phyloP scores from a whole-genome alignment of 2,113 vertebrate species.

The Phrynosoma platyrhinos region DNA sequence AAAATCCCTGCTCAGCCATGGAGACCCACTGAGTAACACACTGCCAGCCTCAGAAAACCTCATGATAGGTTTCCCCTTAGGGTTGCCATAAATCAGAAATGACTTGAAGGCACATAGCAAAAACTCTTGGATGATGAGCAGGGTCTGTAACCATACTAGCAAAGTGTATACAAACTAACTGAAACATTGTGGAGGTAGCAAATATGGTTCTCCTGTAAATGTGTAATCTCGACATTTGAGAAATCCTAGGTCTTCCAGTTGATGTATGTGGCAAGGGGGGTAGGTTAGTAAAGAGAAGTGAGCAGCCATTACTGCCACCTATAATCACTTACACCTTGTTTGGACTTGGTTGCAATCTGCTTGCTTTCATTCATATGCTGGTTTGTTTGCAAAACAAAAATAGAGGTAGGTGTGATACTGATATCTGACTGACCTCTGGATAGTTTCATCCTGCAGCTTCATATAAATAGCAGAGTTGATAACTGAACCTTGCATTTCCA shows the following conservation, averaged over 20 bases:
- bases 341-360: neutral
- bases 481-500: neutral
- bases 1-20: no score
- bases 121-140: no score
- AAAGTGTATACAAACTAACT: neutral
- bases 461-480: neutral
- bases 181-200: neutral
- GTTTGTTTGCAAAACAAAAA: conserved; percentile 2
- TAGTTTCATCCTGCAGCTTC: neutral
- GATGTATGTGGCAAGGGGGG: neutral
- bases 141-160: neutral
- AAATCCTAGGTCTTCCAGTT: neutral
- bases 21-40: no score
- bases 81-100: no score
- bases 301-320: neutral
- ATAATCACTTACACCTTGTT: neutral
- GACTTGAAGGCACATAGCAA: no score
- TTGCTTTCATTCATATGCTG: neutral
- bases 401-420: neutral
- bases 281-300: neutral
- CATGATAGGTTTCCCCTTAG: no score
- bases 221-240: neutral
- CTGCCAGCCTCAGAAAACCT: no score
- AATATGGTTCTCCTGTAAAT: neutral
- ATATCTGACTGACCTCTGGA: neutral